Evolutionary conservation across 2,888 invertebrate genomes (phyloP), one percentile per base, ranked within the genome.

Genomic region (Autographa pulchrina): DNA sequence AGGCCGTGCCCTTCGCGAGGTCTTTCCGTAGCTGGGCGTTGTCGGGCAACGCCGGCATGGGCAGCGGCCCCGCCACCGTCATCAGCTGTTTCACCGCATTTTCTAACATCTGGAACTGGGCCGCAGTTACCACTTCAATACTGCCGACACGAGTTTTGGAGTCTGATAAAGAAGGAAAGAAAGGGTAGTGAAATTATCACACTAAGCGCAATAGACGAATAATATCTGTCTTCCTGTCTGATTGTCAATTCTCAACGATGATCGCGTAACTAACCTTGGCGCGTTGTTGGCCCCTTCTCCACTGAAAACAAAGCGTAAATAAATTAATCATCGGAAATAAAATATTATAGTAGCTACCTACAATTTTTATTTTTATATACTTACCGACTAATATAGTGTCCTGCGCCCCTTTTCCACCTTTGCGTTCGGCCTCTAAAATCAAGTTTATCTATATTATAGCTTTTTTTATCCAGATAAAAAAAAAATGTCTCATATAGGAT

Each of bases 51-150:
- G 86, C 77, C 0, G 93, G 91, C 31, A 82, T 62, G 0, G 89
- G 90, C 31, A 89, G 70, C 0, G 91, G 91, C 0, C 84, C 88
- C 0, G 90, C 85, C 13, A 75, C 70, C 9, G 77, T 38, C 74
- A 72, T 64, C 68, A 95, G 77, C 14, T 86, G 78, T 6, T 72
- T 72, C 35, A 95, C 93, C 0, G 84, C 79, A 0, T 72, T 72
- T 75, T 88, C 84, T 68, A 95, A 83, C 7, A 89, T 13, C 6
- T 87, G 86, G 71, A 95, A 95, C 83, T 95, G 88, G 0, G 92
- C 90, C 52, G 86, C 81, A 0, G 94, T 92, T 70, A 94, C 94
- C 41, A 95, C 92, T 14, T 92, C 93, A 31, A 94, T 92, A 75
- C 90, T 90, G 11, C 89, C 90, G 4, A 87, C 83, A 13, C 90